Percentiles rank a stretch among this genome's conserved stretches.
These are phyloP conservation scores for Plagodis dolabraria DNA, from an alignment of 2,888 invertebrate species.

Conservation along the genomic window DNA sequence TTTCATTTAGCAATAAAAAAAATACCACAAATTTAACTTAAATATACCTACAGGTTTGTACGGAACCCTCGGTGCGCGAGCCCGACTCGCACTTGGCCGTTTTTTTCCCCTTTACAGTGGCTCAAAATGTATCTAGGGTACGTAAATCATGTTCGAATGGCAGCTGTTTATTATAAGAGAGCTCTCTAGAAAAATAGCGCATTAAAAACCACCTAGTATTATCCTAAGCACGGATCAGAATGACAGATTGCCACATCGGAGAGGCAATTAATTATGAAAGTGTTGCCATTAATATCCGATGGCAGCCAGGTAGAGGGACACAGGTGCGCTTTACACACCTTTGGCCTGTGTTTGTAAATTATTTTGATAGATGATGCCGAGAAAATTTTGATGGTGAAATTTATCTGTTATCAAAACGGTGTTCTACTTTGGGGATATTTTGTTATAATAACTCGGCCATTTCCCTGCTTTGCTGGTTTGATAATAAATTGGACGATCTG, in stretches of 20 bases:
- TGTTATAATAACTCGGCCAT: no score
- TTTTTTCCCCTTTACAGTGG: no score
- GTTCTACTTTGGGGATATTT: background rate
- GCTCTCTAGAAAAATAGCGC: constrained; percentile 4
- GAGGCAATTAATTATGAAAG: constrained; percentile 59
- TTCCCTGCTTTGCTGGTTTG: no score
- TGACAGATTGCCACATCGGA: constrained; percentile 46
- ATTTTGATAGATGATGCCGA: constrained; percentile 31
- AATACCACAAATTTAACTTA: no score
- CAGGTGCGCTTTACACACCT: constrained; percentile 28
- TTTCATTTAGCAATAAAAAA: no score
- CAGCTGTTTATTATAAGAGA: constrained; percentile 5
- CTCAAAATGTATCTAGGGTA: no score
- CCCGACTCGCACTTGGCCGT: no score
- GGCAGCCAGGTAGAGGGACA: constrained; percentile 43
- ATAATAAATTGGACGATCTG: no score
- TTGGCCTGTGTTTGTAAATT: constrained; percentile 23
- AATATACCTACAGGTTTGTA: no score
- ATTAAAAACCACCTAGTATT: constrained; percentile 8
- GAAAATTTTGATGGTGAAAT: constrained; percentile 25
- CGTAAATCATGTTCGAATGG: no score
- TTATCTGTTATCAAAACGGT: background rate
- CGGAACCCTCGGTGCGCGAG: no score
- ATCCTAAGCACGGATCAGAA: constrained; percentile 40
- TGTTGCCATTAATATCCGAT: constrained; percentile 57